Base-by-base conservation (phyloP, 1,140 invertebrate genomes). In the Penaeus chinensis region DNA sequence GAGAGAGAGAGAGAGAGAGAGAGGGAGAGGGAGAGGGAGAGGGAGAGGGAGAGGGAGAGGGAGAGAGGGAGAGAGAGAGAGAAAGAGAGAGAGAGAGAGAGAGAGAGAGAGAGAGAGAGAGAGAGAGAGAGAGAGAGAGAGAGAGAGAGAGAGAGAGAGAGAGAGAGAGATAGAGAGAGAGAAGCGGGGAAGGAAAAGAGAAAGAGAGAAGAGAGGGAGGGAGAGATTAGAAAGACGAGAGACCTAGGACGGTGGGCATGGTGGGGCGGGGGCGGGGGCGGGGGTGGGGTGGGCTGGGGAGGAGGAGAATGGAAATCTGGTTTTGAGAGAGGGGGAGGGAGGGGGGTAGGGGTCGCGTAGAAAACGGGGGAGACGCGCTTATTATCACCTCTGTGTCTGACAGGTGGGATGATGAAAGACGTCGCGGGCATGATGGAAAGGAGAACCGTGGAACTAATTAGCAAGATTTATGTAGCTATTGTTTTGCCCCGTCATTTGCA, bases 371-470 rank as follows among this genome's bases (percentile, higher is more conserved):
- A 27, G 24, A 79, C 61, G 81, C 80, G 81, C 82, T 88, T 88
- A 88, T 88, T 88, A 88, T 83, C 86, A 88, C 86, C 86, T 88
- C 82, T 88, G 81, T 71, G 60, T 78, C 71, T 88, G 86, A 88
- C 86, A 88, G 86, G 60, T 78, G 32, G 86, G 81, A 88, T 88
- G 86, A 88, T 88, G 86, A 88, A 88, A 88, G 81, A 84, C 82
- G 86, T 84, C 82, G 20, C 81, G 71, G 32, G 69, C 74, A 88
- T 88, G 86, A 88, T 88, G 86, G 86, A 88, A 88, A 84, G 86
- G 81, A 88, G 86, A 88, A 69, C 86, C 86, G 61, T 88, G 86
- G 86, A 88, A 88, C 86, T 88, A 88, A 88, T 88, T 88, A 88
- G 80, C 86, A 88, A 88, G 86, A 88, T 88, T 88, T 88, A 88